phyloP scores from a whole-genome alignment of 2,888 invertebrate genomes.

The Aplocera efformata region DNA sequence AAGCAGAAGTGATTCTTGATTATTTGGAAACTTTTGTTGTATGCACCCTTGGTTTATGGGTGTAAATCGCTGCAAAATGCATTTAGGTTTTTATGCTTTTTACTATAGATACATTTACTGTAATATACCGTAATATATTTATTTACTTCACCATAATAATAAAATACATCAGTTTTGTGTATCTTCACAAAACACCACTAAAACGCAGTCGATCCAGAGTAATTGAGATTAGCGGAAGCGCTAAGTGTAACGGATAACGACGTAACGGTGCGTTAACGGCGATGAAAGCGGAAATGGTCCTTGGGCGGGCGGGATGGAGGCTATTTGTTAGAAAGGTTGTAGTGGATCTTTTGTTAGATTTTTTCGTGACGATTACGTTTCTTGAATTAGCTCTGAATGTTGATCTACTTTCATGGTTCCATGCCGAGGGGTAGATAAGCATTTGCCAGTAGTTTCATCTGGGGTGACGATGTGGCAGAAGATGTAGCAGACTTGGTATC shows the following conservation, averaged over 20 bases:
- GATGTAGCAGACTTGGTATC: too few relatives aligned
- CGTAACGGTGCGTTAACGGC: constrained; percentile 31
- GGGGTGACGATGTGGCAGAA: too few relatives aligned
- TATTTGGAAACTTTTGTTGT: too few relatives aligned
- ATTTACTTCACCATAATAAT: background rate
- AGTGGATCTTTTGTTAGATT: constrained; percentile 11
- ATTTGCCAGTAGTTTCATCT: too few relatives aligned
- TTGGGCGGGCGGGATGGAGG: constrained; percentile 17
- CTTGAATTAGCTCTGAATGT: background rate
- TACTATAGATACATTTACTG: too few relatives aligned
- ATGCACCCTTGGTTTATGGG: too few relatives aligned
- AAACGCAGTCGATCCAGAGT: constrained; percentile 21
- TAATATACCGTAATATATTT: too few relatives aligned
- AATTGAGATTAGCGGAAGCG: constrained; percentile 31
- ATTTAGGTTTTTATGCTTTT: too few relatives aligned
- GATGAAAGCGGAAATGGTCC: constrained; percentile 27
- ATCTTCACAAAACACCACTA: constrained; percentile 14
- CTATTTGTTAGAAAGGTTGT: constrained; percentile 24
- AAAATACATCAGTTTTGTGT: constrained; percentile 8
- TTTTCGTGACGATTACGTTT: constrained; percentile 9
- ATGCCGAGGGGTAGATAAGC: too few relatives aligned
- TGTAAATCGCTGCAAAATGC: too few relatives aligned
- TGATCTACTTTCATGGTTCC: too few relatives aligned
- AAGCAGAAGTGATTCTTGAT: too few relatives aligned
- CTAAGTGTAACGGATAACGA: constrained; percentile 32